Evolutionary conservation across 2,113 vertebrate species (phyloP), one percentile per base, ranked within the genome.

Genomic region (Arizona elegans): DNA sequence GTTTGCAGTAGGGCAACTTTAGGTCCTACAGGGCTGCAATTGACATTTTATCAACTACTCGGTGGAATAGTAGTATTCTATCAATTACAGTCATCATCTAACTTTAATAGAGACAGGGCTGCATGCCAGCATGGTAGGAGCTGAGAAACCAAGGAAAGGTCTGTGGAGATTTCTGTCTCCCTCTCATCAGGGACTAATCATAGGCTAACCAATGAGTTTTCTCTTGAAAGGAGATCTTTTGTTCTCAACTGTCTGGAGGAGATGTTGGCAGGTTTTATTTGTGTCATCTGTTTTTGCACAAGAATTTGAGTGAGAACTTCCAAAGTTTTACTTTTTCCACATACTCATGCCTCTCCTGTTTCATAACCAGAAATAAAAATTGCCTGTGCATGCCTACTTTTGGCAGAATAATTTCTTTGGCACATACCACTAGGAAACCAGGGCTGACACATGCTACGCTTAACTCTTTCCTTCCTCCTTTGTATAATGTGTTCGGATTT

Each of bases 341-440:
- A 0, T 24, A 85, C 86, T n/a, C 21, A 70, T 86, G 13, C 47
- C 54, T 3, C 70, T 93, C 53, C 21, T n/a, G 75, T 70, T 91
- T 19, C 0, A 91, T 86, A 56, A 89, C 52, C 53, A 91, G 19
- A 86, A 94, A 86, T 65, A 92, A 81, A 38, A 94, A 93, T 21
- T 86, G 75, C 23, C 85, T 94, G 90, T 91, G 85, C 87, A 43
- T 70, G 89, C 87, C 87, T n/a, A 62, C 54, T 85, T 89, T 43
- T 53, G 93, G 87, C 93, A 95, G 0, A 87, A 43, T 81, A 93
- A 95, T 93, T 91, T 9, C 5, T 33, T 54, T 87, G 53, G 85
- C 86, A n/a, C 33, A 47, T 70, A 59, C 8, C 85, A 92, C 56
- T 90, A 93, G 54, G 92, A 86, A 86, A 86, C 47, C 19, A 26